A percentile compares a stretch with the other conserved stretches of the same genome.
Conservation (phyloP, 2,888 invertebrate genomes). For the Tachystola acroxantha region DNA sequence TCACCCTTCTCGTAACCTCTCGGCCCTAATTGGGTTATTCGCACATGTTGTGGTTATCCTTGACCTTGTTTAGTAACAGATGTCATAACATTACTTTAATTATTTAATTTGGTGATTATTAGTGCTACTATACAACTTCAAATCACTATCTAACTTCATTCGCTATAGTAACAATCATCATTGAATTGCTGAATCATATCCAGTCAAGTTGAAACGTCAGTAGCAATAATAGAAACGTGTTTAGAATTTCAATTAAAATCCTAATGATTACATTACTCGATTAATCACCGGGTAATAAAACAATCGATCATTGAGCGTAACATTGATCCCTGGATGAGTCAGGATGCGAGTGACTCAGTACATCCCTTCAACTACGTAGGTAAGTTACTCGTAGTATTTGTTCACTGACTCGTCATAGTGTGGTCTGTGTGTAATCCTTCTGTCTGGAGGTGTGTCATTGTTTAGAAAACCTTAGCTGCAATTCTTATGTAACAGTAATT, state of each 20-base stretch:
- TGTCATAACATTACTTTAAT: too few relatives aligned
- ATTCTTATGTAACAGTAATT: not conserved
- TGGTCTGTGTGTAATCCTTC: constrained; percentile 3
- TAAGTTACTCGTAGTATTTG: too few relatives aligned
- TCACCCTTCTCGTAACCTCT: too few relatives aligned
- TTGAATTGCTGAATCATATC: constrained; percentile 1
- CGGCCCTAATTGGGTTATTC: too few relatives aligned
- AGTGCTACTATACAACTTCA: too few relatives aligned
- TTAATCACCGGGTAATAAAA: constrained; percentile 19
- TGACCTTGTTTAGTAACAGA: too few relatives aligned
- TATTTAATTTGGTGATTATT: too few relatives aligned
- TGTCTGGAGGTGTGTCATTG: constrained; percentile 18
- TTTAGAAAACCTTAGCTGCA: constrained; percentile 3
- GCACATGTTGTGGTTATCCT: not conserved
- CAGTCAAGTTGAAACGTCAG: constrained; percentile 9
- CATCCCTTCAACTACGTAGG: constrained; percentile 15
- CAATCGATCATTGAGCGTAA: constrained; percentile 1
- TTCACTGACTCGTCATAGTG: constrained; percentile 10
- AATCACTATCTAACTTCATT: too few relatives aligned
- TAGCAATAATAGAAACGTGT: constrained; percentile 19
- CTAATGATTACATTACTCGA: constrained; percentile 20
- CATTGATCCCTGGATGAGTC: constrained; percentile 15
- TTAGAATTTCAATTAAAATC: constrained; percentile 31
- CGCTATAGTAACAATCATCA: too few relatives aligned
- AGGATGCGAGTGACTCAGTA: constrained; percentile 15